These are phyloP conservation scores for Salvator merianae DNA, from an alignment of 2,113 vertebrate genomes.

Conservation along the genomic window DNA sequence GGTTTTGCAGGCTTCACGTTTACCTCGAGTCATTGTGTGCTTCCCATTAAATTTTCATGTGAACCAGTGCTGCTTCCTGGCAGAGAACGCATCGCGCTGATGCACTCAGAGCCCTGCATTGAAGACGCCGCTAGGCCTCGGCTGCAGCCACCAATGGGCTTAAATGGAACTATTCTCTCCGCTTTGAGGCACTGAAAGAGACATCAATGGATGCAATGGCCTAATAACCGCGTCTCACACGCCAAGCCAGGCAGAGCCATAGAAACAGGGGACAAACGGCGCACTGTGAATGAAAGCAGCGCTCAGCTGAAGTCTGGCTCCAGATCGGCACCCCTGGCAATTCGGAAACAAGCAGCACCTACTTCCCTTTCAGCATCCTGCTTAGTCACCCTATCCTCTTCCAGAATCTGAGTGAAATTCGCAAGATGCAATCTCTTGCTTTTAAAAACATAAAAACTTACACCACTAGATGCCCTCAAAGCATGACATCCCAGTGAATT, in stretches of 20 bases:
- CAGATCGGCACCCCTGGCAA: conserved; percentile 42
- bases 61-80: conserved; percentile 56
- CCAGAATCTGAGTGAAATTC: background rate
- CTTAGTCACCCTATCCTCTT: background rate
- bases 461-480: background rate
- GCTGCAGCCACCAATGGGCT: conserved; percentile 54
- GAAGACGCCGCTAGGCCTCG: conserved; percentile 49
- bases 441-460: background rate
- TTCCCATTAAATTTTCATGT: conserved; percentile 57
- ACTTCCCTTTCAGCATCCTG: conserved; percentile 38
- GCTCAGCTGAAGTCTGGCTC: conserved; percentile 40
- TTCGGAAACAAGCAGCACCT: conserved; percentile 20
- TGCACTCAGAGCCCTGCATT: conserved; percentile 49
- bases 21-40: conserved; percentile 43
- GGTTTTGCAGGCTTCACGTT: conserved; percentile 48
- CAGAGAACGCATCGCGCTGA: conserved; percentile 44
- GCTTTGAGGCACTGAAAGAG: conserved; percentile 40
- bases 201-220: conserved; percentile 35
- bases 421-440: conserved; percentile 2
- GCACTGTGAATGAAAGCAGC: conserved; percentile 30
- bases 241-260: conserved; percentile 43
- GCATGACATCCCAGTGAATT: background rate
- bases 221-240: conserved; percentile 40
- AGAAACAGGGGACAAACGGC: conserved; percentile 47
- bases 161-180: conserved; percentile 35